Base-by-base conservation (phyloP, 2,888 invertebrate genomes). In the Asteroscopus sphinx region DNA sequence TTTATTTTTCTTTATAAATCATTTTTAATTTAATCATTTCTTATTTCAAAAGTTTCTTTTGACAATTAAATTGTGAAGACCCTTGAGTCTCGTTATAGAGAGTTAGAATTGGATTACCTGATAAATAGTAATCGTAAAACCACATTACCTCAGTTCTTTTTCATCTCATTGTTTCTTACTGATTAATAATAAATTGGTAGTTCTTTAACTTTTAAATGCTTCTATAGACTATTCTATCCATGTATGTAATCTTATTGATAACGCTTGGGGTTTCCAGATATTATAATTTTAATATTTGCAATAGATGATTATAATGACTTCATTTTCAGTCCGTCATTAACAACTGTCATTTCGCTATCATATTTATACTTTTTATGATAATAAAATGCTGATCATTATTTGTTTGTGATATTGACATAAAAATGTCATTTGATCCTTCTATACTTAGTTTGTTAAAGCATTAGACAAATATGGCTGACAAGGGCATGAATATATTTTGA, bases 181-280 rank as follows among this genome's bases (percentile, higher is more conserved):
- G 7, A 17, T 3, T 45, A 15, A 17, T 45, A 36, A 59, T 64
- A 55, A 70, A 44, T 57, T 60, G 55, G 75, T 74, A 62, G 75
- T 66, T 44, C 37, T 36, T 41, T 51, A 30, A 53, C 11, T 48
- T 62, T 51, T 7, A 2, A 56, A 41, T 21, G 16, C 33, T 67
- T 49, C 36, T 51, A 63, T 54, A 51, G 37, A 53, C 44, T 49
- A 52, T 28, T 44, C 6, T 61, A 37, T 56, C 37, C 39, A 57
- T 54, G n/a, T 57, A 41, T 46, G n/a, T 51, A 45, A 56, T 48
- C 32, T 6, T 57, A 47, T 49, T 49, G 16, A 55, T 21, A 49
- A 44, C 13, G 3, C 36, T 51, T 53, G 66, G 48, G 75, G 51
- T 54, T 51, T 66, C 58, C 49, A 52, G 54, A 33, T 6, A 30